Conservation (phyloP, 2,797 vertebrate species). For the Acanthurus lineatus region DNA sequence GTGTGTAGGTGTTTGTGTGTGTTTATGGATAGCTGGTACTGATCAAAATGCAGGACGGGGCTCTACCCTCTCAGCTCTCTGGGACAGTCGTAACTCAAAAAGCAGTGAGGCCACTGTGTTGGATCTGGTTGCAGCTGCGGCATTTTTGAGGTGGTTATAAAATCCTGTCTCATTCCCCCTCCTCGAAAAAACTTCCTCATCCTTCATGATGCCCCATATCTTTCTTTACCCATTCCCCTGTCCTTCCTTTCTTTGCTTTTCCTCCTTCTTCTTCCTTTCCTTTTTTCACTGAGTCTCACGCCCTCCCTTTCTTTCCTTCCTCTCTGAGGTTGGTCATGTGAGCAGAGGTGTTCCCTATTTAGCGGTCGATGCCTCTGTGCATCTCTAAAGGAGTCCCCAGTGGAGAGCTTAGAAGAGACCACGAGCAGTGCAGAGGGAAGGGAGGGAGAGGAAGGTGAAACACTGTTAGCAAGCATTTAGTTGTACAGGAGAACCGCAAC, state of each 20-base stretch:
- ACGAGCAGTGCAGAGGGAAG: conserved; percentile 27
- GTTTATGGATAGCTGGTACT: conserved; percentile 37
- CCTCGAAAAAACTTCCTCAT: conserved; percentile 2
- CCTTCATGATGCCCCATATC: conserved; percentile 26
- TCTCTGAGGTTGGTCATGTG: conserved; percentile 37
- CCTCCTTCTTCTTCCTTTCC: neutral
- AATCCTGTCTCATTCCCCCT: conserved; percentile 7
- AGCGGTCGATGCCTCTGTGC: conserved; percentile 40
- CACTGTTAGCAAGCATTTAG: too few species aligned
- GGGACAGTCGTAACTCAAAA: conserved; percentile 46
- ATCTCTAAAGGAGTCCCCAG: conserved; percentile 52
- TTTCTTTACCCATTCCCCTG: conserved; percentile 1
- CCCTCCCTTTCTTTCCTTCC: neutral
- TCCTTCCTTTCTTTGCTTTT: neutral
- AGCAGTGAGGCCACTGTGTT: conserved; percentile 38
- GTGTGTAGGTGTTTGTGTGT: neutral
- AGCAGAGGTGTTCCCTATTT: conserved; percentile 61
- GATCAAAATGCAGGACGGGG: conserved; percentile 45
- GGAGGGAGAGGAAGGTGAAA: neutral
- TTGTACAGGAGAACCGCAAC: too few species aligned
- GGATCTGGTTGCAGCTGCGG: conserved; percentile 12
- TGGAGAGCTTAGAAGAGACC: conserved; percentile 40
- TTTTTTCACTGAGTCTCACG: neutral
- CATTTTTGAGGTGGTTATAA: conserved; percentile 24
- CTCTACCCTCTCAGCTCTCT: conserved; percentile 24